phyloP scores from a whole-genome alignment of 1,140 invertebrate species.

The Pinna nobilis region DNA sequence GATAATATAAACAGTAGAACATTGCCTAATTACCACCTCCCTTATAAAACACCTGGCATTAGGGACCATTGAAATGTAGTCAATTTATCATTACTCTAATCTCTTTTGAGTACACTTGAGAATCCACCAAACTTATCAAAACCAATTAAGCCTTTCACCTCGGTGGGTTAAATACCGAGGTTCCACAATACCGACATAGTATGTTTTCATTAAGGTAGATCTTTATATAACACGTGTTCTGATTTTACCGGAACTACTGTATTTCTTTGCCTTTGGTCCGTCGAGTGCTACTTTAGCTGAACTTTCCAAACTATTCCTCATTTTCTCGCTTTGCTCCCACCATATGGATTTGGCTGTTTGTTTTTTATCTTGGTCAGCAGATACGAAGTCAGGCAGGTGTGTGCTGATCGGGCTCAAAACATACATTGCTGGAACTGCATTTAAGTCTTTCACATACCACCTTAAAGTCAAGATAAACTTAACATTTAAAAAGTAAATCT shows the following conservation, averaged over 20 bases:
- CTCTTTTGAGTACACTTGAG: no score
- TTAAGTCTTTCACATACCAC: constrained; percentile 82
- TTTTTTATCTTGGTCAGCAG: constrained; percentile 38
- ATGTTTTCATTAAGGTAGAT: not conserved
- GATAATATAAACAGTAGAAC: no score
- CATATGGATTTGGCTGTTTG: constrained; percentile 45
- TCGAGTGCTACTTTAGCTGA: constrained; percentile 41
- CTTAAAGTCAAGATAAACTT: constrained; percentile 66
- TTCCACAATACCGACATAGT: no score
- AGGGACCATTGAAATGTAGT: no score
- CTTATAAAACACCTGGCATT: no score
- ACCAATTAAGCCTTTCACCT: no score
- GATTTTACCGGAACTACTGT: constrained; percentile 45
- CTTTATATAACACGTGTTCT: not conserved
- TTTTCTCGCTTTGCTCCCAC: constrained; percentile 45
- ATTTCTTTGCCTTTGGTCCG: constrained; percentile 41
- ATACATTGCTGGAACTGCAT: constrained; percentile 84
- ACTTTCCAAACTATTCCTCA: constrained; percentile 42
- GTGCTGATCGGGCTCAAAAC: constrained; percentile 78
- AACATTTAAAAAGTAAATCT: not conserved
- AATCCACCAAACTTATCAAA: no score
- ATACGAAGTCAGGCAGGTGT: constrained; percentile 48
- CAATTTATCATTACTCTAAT: no score
- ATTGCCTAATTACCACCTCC: no score
- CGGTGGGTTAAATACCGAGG: no score